Evolutionary conservation across 2,113 vertebrate species (phyloP).

Genomic region (Ceyx margarethae): DNA sequence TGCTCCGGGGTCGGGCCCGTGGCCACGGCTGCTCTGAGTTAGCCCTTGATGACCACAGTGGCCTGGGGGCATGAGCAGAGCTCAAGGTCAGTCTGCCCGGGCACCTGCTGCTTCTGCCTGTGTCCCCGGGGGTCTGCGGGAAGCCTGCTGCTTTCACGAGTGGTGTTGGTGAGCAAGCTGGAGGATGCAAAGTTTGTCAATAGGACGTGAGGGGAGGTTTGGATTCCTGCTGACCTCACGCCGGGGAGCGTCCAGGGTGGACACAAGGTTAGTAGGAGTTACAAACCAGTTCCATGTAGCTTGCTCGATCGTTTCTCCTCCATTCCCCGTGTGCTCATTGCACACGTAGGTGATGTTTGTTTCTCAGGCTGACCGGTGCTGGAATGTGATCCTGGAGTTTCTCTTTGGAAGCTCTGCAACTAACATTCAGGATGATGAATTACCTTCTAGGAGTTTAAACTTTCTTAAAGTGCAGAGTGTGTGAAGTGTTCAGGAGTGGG

Average conservation of each 20-base stretch:
- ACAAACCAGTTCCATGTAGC: fast-evolving
- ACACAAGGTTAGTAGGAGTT: background rate
- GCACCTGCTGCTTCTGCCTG: fast-evolving
- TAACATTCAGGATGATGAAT: background rate
- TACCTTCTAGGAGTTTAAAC: background rate
- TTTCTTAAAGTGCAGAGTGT: background rate
- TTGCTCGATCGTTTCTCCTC: background rate
- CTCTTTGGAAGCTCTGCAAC: background rate
- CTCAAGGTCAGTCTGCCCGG: background rate
- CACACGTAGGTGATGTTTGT: background rate
- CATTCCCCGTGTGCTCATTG: background rate
- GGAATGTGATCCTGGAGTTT: background rate
- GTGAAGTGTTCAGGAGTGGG: background rate
- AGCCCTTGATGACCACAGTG: background rate
- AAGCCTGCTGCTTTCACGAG: background rate
- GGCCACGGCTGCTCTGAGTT: background rate
- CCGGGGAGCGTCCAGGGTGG: background rate
- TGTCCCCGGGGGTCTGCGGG: fast-evolving
- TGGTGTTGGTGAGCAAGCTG: background rate
- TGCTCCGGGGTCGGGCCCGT: no score
- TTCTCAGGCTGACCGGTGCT: background rate
- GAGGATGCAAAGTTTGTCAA: background rate
- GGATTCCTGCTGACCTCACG: background rate
- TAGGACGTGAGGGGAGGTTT: background rate
- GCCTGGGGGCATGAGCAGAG: background rate